Base-by-base conservation (phyloP, 2,888 invertebrate species). In the Ochlodes sylvanus region DNA sequence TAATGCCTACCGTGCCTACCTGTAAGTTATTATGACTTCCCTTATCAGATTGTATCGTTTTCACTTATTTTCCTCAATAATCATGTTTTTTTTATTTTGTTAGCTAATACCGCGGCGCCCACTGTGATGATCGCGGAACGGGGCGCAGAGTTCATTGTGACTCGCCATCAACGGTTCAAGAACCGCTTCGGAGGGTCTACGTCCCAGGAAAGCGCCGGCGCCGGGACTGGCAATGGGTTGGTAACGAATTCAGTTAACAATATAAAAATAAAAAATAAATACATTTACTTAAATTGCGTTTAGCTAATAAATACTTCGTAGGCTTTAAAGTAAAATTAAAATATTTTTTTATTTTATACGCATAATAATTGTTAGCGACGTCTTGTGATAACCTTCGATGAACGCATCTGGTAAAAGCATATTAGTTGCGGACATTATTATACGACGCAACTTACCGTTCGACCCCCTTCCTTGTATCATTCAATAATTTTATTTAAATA, bases 41-140 rank as follows among this genome's bases (percentile, higher is more conserved):
- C 10, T 12, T 38, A 12, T 12, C 38, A 38, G 38, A 9, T 2
- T 38, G 12, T 1, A 38, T 10, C 10, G 10, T 38, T 38, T 34
- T 38, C 10, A 38, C 10, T 38, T 38, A 38, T 38, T 38, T 12
- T 38, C 38, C 38, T 38, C 6, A 21, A 41, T 2, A 14, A 38
- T 21, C 34, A 55, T 34, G 5, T 34, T 32, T 15, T 56, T 63
- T 17, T 19, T 32, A 44, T 56, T 56, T 44, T 14, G 66, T 77
- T 84, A 82, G 94, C 94, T 3, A 95, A 95, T 77, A 95, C 95
- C 1, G 94, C 93, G 41, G 94, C 94, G 0, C 94, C 95, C 0
- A 87, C 90, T 0, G 93, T 95, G 74, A 95, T 95, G 95, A 92
- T 95, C 75, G 95, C 92, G 0, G 95, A 95, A 72, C 89, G 94